A percentile compares a stretch with the other conserved stretches of the same genome.
These are phyloP conservation scores for Chamaetylas fuelleborni DNA, from an alignment of 2,113 vertebrate species.

Conservation along the genomic window DNA sequence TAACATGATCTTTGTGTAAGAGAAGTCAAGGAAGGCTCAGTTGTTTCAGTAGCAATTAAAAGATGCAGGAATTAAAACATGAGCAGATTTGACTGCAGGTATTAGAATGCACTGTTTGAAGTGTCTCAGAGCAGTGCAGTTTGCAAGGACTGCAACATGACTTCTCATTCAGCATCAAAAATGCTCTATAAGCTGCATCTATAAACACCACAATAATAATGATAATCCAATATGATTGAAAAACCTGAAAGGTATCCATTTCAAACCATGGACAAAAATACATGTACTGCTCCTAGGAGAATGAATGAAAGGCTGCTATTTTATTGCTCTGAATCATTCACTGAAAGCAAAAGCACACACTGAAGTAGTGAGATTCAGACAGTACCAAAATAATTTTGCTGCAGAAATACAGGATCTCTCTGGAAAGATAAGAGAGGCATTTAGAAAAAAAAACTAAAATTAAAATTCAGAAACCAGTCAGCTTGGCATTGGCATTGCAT, in stretches of 20 bases:
- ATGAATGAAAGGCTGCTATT: neutral
- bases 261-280: neutral
- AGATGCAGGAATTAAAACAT: neutral
- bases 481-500: neutral
- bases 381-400: neutral
- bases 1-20: neutral
- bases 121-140: neutral
- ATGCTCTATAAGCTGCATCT: neutral
- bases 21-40: neutral
- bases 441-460: neutral
- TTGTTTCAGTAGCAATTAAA: neutral
- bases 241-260: neutral
- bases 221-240: neutral
- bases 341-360: neutral
- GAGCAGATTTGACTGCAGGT: neutral
- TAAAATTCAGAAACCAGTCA: neutral
- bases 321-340: neutral
- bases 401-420: neutral
- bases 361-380: neutral
- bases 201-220: accelerated
- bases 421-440: neutral
- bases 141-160: neutral
- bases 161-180: neutral
- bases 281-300: neutral
- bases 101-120: neutral